These are phyloP conservation scores for Rotaria magnacalcarata DNA, from an alignment of 2,888 invertebrate genomes.

Conservation along the genomic window DNA sequence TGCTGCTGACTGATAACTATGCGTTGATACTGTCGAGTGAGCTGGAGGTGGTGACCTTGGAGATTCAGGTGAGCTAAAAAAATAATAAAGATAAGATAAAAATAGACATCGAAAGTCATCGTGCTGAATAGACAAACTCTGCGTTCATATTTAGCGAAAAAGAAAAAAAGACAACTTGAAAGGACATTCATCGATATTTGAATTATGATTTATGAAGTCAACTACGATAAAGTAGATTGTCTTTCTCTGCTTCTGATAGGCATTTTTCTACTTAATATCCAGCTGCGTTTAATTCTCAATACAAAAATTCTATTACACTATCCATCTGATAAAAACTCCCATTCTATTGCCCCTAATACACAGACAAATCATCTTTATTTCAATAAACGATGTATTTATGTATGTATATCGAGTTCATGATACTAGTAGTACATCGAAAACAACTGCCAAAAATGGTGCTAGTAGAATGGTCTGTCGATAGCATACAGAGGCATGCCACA, in stretches of 20 bases:
- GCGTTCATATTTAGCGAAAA: no score
- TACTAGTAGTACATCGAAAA: neutral
- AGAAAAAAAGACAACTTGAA: no score
- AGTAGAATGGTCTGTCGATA: neutral
- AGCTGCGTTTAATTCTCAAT: neutral
- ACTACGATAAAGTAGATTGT: neutral
- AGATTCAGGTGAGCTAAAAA: slow-evolving; percentile 13
- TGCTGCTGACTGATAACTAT: neutral
- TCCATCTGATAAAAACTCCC: neutral
- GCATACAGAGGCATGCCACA: neutral
- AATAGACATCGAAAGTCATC: neutral
- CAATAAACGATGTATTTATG: neutral
- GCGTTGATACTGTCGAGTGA: neutral
- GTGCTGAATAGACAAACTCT: no score
- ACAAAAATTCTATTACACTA: neutral
- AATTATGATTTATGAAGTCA: neutral
- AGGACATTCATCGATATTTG: neutral
- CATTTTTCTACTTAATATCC: neutral
- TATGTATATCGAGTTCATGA: neutral
- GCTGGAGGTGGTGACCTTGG: neutral
- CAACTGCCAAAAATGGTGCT: neutral
- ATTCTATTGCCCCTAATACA: neutral
- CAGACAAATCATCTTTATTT: neutral
- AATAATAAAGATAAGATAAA: neutral
- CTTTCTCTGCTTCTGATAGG: neutral